phyloP scores from a whole-genome alignment of 2,888 invertebrate genomes.

The Aricia artaxerxes region DNA sequence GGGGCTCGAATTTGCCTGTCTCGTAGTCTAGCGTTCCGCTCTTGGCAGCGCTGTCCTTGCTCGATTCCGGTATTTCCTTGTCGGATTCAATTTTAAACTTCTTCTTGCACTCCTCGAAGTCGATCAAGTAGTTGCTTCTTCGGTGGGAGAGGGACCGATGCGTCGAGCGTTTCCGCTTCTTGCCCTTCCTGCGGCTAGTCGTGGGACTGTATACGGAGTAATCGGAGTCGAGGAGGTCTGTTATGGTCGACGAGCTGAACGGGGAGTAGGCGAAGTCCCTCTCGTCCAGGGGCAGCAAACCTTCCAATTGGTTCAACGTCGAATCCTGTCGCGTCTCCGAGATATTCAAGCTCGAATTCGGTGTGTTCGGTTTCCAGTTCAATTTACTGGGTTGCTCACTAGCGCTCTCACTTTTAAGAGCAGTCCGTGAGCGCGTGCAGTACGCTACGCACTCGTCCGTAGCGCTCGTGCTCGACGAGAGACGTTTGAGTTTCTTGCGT shows the following conservation, averaged over 20 bases:
- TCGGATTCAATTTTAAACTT: conserved; percentile 79
- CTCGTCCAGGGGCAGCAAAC: conserved; percentile 73
- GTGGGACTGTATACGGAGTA: conserved; percentile 76
- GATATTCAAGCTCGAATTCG: conserved; percentile 52
- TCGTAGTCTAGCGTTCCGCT: conserved; percentile 56
- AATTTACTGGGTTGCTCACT: conserved; percentile 61
- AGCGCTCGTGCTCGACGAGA: conserved; percentile 51
- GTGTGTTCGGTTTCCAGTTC: conserved; percentile 52
- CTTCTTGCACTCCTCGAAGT: conserved; percentile 66
- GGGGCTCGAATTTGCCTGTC: conserved; percentile 55
- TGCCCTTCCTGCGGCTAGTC: conserved; percentile 66
- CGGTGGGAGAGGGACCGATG: conserved; percentile 67
- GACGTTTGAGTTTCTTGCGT: conserved; percentile 65
- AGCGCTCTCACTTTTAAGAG: conserved; percentile 72
- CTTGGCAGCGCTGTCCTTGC: conserved; percentile 50
- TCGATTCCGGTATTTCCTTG: conserved; percentile 59
- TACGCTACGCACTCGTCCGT: conserved; percentile 71
- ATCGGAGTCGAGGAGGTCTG: conserved; percentile 73
- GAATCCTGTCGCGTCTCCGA: conserved; percentile 49
- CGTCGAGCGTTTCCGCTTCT: conserved; percentile 71
- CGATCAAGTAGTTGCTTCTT: conserved; percentile 62
- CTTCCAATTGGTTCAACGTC: conserved; percentile 58
- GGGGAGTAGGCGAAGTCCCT: conserved; percentile 77
- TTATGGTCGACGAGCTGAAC: conserved; percentile 74
- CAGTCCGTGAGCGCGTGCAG: conserved; percentile 75